A percentile compares a stretch with the other conserved stretches of the same genome.
phyloP scores from a whole-genome alignment of 2,113 vertebrate genomes.

The Vulpes ferrilata region DNA sequence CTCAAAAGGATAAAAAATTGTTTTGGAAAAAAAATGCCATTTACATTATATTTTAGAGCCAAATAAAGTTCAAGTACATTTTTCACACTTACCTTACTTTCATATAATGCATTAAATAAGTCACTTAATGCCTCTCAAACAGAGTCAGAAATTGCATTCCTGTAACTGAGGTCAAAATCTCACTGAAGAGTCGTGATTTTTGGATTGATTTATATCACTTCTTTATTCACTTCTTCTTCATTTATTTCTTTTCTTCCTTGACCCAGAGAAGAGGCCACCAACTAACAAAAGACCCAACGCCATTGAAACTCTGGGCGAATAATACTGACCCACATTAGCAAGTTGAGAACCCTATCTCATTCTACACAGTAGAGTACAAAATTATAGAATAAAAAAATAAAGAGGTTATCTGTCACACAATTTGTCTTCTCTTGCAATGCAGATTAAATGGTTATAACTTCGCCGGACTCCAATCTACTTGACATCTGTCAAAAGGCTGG shows the following conservation, averaged over 20 bases:
- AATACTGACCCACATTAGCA: constrained; percentile 58
- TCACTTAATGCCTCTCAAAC: constrained; percentile 24
- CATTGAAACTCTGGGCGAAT: constrained; percentile 20
- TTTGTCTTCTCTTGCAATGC: constrained; percentile 74
- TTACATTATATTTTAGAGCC: constrained; percentile 54
- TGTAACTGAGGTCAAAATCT: constrained; percentile 36
- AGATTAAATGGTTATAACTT: constrained; percentile 77
- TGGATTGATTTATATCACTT: constrained; percentile 60
- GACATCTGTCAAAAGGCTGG: constrained; percentile 70
- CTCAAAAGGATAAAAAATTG: constrained; percentile 31
- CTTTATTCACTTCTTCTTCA: constrained; percentile 49
- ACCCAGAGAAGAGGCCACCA: constrained; percentile 31
- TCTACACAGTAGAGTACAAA: constrained; percentile 74
- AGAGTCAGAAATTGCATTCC: constrained; percentile 53
- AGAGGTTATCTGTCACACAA: constrained; percentile 77
- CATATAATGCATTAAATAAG: not conserved
- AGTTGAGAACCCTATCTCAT: constrained; percentile 43
- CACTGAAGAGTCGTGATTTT: constrained; percentile 55
- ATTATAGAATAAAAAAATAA: constrained; percentile 60
- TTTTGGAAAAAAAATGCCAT: constrained; percentile 42
- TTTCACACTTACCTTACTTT: constrained; percentile 58
- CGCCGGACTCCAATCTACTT: constrained; percentile 68
- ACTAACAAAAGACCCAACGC: constrained; percentile 29
- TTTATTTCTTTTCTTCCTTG: constrained; percentile 67
- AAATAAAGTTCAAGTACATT: constrained; percentile 21